Evolutionary conservation across 2,797 vertebrate genomes (phyloP), one percentile per base, ranked within the genome.

Genomic region (Pachyuromys duprasi): DNA sequence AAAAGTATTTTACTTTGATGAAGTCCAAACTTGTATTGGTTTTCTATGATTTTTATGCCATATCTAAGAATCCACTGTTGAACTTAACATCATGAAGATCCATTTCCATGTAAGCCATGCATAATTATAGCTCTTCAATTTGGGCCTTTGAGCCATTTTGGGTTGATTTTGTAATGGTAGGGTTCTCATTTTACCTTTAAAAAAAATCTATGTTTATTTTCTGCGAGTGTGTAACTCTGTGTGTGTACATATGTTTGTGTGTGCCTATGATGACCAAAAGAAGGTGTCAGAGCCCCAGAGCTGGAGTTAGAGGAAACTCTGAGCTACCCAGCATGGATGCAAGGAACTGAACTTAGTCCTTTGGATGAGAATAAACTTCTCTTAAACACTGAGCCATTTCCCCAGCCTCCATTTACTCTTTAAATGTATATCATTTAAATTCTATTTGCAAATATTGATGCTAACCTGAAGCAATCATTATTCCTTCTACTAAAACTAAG

Each of bases 61-160:
- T 84, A 80, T 69, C 20, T 87, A 90, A 86, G 65, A 95, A 76
- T 80, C 22, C 63, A 88, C 63, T 93, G 39, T 72, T 75, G 92
- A 72, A 88, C 86, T 60, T 78, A 95, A 89, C n/a, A 13, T 88
- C 31, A 86, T 53, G 57, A 86, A 93, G 42, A 83, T 74, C 91
- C 86, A 78, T 6, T 45, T 81, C 57, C 87, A 5, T 83, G 57
- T 72, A 93, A 80, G 84, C 31, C 45, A 33, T 31, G 33, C n/a
- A 45, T 83, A 87, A 65, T 93, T 94, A 65, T 75, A 93, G 28
- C 57, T 90, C 74, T 96, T 90, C 5, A 90, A 69, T 96, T 93
- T 92, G 96, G 81, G 55, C 55, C 84, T 94, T 90, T 84, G 45
- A 86, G 81, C 49, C 55, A 86, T 89, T 96, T 95, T 91, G 65